A percentile compares a stretch with the other conserved stretches of the same genome.
These are phyloP conservation scores for Odontothrips loti DNA, from an alignment of 2,888 invertebrate genomes.

Conservation along the genomic window DNA sequence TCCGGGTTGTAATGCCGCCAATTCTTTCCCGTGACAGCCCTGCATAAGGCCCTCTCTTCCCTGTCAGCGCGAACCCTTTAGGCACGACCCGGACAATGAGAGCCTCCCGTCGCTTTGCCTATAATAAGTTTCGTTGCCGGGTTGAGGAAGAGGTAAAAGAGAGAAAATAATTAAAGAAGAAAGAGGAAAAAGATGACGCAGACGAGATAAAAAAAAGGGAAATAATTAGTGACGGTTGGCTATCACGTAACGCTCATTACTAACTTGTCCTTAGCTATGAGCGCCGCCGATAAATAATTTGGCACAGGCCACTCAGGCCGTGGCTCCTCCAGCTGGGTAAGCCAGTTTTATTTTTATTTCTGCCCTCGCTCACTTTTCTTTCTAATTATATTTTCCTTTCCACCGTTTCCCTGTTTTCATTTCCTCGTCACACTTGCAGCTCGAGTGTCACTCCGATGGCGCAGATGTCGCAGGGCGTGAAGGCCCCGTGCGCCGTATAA, in stretches of 20 bases:
- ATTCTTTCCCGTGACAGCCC: no score
- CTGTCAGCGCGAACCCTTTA: no score
- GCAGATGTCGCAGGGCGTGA: no score
- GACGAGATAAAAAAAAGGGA: background rate
- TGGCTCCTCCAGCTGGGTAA: background rate
- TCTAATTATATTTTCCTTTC: no score
- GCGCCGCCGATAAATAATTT: constrained; percentile 1
- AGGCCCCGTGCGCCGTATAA: no score
- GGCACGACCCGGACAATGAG: background rate
- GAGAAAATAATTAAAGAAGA: background rate
- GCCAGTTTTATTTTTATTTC: background rate
- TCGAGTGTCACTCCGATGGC: no score
- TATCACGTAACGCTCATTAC: background rate
- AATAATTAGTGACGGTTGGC: constrained; percentile 2
- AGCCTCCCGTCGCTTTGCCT: background rate
- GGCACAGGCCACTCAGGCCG: background rate
- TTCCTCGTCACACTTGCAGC: no score
- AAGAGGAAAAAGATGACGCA: background rate
- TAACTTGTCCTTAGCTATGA: background rate
- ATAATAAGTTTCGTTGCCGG: background rate
- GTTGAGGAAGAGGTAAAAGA: background rate
- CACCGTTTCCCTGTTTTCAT: no score
- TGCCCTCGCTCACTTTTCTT: no score
- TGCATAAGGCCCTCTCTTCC: no score
- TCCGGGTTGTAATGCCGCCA: no score